Conservation (phyloP, 2,888 invertebrate species). For the Villa cingulata region DNA sequence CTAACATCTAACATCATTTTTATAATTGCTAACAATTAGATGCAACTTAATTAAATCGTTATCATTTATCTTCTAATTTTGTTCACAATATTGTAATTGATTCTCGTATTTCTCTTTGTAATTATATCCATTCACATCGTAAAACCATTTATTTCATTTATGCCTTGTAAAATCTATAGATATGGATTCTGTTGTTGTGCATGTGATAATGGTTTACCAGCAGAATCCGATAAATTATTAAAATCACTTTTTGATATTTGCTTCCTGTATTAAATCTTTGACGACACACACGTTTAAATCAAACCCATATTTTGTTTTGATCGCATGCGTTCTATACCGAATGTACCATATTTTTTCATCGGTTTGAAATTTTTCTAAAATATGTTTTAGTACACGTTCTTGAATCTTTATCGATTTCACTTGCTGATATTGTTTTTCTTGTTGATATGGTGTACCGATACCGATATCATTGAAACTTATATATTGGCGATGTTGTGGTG, state of each 20-base stretch:
- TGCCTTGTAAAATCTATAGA: constrained; percentile 78
- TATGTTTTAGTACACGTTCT: constrained; percentile 45
- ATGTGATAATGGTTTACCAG: constrained; percentile 64
- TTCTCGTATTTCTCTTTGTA: constrained; percentile 70
- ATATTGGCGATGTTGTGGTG: constrained; percentile 69
- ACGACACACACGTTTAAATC: constrained; percentile 82
- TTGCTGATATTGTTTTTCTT: constrained; percentile 64
- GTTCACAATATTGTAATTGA: constrained; percentile 45
- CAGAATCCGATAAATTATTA: constrained; percentile 64
- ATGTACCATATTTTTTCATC: constrained; percentile 48
- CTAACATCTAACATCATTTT: constrained; percentile 40
- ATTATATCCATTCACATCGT: constrained; percentile 80
- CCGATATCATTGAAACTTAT: constrained; percentile 68
- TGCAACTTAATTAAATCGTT: constrained; percentile 46
- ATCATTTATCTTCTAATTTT: constrained; percentile 35
- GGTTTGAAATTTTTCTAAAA: constrained; percentile 45
- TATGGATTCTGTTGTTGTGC: constrained; percentile 63
- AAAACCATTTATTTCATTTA: constrained; percentile 52
- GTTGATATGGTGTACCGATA: constrained; percentile 59
- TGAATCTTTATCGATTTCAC: constrained; percentile 52
- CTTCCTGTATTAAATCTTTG: constrained; percentile 82
- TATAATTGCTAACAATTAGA: constrained; percentile 39
- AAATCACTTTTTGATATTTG: constrained; percentile 84
- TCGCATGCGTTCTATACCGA: constrained; percentile 52
- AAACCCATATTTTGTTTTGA: constrained; percentile 67